These are phyloP conservation scores for Resseliella maxima DNA, from an alignment of 2,888 invertebrate species.

Conservation along the genomic window DNA sequence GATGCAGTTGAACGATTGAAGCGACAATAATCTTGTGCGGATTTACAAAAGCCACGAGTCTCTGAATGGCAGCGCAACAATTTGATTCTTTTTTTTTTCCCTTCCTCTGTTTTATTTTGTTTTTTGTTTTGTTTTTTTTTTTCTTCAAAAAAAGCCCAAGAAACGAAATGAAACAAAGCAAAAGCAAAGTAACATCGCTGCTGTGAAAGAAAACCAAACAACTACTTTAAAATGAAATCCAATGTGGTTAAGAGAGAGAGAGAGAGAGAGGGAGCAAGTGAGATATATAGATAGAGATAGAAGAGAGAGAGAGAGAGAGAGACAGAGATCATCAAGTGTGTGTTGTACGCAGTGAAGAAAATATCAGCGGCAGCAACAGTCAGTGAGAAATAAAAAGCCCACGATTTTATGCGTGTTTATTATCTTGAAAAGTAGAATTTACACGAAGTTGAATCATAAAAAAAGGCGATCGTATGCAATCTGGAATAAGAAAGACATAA, in stretches of 20 bases:
- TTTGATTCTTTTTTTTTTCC: too few species aligned
- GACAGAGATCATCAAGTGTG: too few species aligned
- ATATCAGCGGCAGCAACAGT: background rate
- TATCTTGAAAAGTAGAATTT: constrained; percentile 47
- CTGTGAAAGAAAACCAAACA: too few species aligned
- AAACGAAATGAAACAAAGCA: too few species aligned
- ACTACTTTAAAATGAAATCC: too few species aligned
- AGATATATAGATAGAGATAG: background rate
- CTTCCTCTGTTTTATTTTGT: too few species aligned
- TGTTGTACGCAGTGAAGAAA: background rate
- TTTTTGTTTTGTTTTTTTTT: too few species aligned
- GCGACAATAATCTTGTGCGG: constrained; percentile 32
- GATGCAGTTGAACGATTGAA: constrained; percentile 41
- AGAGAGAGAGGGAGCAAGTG: background rate
- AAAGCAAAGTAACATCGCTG: too few species aligned
- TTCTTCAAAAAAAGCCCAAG: too few species aligned
- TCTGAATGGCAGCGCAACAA: background rate
- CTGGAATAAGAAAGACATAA: constrained; percentile 3
- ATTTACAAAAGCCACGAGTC: constrained; percentile 5
- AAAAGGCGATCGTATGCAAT: background rate
- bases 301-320: background rate
- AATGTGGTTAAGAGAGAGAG: too few species aligned
- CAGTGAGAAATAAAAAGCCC: constrained; percentile 32
- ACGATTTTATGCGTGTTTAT: constrained; percentile 53
- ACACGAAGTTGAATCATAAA: constrained; percentile 49